A percentile compares a stretch with the other conserved stretches of the same genome.
Evolutionary conservation across 1,140 invertebrate genomes (phyloP).

Genomic region (Drosophila bipectinata): DNA sequence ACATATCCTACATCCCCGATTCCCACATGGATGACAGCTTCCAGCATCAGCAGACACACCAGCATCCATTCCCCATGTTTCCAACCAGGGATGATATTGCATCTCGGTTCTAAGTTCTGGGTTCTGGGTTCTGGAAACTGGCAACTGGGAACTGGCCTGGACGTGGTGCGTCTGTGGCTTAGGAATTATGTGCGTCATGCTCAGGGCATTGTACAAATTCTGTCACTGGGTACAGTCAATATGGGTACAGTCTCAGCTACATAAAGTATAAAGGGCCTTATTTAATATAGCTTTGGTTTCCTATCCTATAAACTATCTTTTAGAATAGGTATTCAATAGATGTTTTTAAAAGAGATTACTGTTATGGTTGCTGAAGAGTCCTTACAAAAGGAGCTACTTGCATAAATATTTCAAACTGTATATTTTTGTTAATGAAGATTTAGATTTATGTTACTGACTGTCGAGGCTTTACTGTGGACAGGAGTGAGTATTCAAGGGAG

Average conservation of each 20-base stretch:
- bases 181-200: conserved; percentile 71
- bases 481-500: not conserved
- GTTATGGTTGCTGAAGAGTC: too few species aligned
- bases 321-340: too few species aligned
- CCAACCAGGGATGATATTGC: not conserved
- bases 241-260: conserved; percentile 12
- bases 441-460: not conserved
- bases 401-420: too few species aligned
- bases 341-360: too few species aligned
- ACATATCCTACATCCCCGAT: conserved; percentile 12
- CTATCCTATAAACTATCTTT: too few species aligned
- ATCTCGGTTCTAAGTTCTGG: not conserved
- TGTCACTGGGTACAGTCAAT: conserved; percentile 48
- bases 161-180: conserved; percentile 52
- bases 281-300: too few species aligned
- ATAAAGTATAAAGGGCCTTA: too few species aligned
- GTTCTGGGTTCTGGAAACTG: not conserved
- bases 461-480: not conserved
- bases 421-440: too few species aligned
- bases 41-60: not conserved
- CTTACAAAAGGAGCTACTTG: too few species aligned
- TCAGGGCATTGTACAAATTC: conserved; percentile 38
- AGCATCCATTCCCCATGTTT: not conserved
- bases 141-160: conserved; percentile 4
- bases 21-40: conserved; percentile 7